phyloP scores from a whole-genome alignment of 2,113 vertebrate species.

The Enhydra lutris region DNA sequence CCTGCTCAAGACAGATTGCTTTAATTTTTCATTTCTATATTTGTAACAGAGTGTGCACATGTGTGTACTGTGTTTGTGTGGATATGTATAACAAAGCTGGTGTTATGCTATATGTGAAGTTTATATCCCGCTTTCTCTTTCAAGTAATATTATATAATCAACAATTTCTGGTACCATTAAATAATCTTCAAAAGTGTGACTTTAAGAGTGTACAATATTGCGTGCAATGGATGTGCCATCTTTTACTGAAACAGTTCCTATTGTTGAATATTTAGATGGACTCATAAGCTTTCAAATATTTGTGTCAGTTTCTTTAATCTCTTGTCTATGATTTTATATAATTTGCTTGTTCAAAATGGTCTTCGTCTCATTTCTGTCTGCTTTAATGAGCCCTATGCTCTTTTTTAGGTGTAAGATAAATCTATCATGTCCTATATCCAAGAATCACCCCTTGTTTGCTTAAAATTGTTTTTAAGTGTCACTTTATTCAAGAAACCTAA shows the following conservation, averaged over 20 bases:
- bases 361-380: not conserved
- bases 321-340: not conserved
- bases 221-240: not conserved
- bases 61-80: not conserved
- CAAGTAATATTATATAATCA: not conserved
- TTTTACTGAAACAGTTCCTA: not conserved
- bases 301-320: not conserved
- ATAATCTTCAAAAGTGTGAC: not conserved
- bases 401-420: constrained; percentile 14
- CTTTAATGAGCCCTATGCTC: not conserved
- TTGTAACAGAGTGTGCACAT: not conserved
- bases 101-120: not conserved
- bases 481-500: constrained; percentile 24
- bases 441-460: not conserved
- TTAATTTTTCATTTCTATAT: not conserved
- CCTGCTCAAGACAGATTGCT: not conserved
- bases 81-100: not conserved
- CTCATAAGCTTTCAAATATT: not conserved
- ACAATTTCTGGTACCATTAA: not conserved
- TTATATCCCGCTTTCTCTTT: not conserved
- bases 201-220: not conserved
- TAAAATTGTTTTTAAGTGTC: constrained; percentile 7
- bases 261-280: not conserved
- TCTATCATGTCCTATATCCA: not conserved
- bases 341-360: not conserved